These are phyloP conservation scores for Rhabdophis nuchalis DNA, from an alignment of 2,797 vertebrate species.

Conservation along the genomic window DNA sequence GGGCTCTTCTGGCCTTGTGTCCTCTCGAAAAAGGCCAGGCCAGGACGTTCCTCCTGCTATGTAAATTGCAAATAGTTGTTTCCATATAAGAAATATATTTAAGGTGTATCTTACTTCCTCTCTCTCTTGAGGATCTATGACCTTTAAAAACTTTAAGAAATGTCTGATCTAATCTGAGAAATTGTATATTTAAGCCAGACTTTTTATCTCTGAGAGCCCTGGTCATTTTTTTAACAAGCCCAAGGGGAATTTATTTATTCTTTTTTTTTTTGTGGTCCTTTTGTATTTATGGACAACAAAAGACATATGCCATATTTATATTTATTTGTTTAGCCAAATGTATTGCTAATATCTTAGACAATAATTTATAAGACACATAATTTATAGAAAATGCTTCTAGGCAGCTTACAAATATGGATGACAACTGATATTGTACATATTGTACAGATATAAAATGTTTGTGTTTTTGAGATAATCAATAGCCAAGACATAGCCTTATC, in stretches of 20 bases:
- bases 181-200: not conserved
- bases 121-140: not conserved
- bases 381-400: not conserved
- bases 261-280: not conserved
- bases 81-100: not conserved
- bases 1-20: too few relatives aligned
- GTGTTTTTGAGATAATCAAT: not conserved
- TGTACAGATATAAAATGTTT: not conserved
- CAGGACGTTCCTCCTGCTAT: too few relatives aligned
- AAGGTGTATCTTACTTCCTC: not conserved
- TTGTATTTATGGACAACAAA: not conserved
- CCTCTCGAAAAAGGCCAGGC: too few relatives aligned
- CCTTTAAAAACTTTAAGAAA: not conserved
- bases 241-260: not conserved
- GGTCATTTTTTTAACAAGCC: not conserved
- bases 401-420: not conserved
- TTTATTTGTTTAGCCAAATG: not conserved
- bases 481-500: not conserved
- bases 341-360: not conserved
- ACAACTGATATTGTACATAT: not conserved
- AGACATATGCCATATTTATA: not conserved
- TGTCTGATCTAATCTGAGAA: not conserved
- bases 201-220: not conserved
- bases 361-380: not conserved
- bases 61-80: not conserved